phyloP scores from a whole-genome alignment of 2,888 invertebrate genomes.

The Leptothorax acervorum region DNA sequence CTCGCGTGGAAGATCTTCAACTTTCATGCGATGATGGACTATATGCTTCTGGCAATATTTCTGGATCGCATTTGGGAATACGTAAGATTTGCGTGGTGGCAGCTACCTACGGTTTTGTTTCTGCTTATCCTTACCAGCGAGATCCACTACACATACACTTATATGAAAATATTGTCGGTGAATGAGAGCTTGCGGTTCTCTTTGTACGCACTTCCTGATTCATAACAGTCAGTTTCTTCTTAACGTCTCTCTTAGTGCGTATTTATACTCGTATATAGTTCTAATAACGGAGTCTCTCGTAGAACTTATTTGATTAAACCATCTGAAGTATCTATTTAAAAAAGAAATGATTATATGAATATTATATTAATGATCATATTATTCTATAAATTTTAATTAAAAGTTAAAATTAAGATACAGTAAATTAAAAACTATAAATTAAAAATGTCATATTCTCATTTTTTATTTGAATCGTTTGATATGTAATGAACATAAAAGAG shows the following conservation, averaged over 20 bases:
- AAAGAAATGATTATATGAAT: not conserved
- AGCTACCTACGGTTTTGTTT: conserved; percentile 90
- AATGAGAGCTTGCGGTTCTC: conserved; percentile 40
- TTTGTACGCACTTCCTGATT: not conserved
- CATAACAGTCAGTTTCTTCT: conserved; percentile 3
- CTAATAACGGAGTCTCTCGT: not conserved
- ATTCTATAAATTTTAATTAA: not conserved
- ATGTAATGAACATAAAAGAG: conserved; percentile 9
- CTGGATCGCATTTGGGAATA: conserved; percentile 94
- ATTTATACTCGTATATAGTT: not conserved
- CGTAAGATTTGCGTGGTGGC: conserved; percentile 89
- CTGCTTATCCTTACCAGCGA: conserved; percentile 91
- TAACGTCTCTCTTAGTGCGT: not conserved
- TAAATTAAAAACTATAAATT: not conserved
- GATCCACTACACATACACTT: conserved; percentile 87
- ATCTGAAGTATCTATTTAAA: not conserved
- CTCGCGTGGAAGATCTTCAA: conserved; percentile 93
- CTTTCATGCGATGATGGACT: conserved; percentile 92
- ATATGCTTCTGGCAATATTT: conserved; percentile 91
- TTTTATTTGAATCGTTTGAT: not conserved
- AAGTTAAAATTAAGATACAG: not conserved
- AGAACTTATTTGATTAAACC: not conserved
- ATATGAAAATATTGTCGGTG: conserved; percentile 65
- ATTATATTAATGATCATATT: not conserved
- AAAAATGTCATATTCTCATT: not conserved